These are phyloP conservation scores for Isurus oxyrinchus DNA, from an alignment of 2,113 vertebrate species.

Conservation along the genomic window DNA sequence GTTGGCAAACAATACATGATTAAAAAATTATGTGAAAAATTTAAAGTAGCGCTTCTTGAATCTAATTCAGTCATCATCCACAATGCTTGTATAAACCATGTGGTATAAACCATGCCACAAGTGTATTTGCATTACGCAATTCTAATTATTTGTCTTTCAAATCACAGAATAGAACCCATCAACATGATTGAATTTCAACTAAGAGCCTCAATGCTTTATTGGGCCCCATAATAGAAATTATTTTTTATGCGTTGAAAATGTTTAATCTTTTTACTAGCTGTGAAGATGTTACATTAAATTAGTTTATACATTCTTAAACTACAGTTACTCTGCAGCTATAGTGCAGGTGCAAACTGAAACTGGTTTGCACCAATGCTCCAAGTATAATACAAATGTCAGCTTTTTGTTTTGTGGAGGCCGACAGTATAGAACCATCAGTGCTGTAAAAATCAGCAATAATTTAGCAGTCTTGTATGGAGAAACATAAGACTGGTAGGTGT, in stretches of 20 bases:
- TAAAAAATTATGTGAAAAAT: background rate
- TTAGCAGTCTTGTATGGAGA: background rate
- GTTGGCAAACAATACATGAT: background rate
- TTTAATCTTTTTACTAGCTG: background rate
- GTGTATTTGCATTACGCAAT: background rate
- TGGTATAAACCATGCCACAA: background rate
- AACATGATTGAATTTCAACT: background rate
- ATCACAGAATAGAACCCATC: background rate
- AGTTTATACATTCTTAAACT: background rate
- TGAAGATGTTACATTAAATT: background rate
- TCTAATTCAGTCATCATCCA: background rate
- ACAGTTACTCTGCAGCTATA: background rate
- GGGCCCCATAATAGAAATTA: background rate
- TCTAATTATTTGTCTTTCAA: background rate
- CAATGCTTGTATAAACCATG: background rate
- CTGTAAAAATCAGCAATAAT: background rate
- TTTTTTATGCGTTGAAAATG: background rate
- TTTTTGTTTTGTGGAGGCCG: background rate
- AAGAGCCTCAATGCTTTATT: background rate
- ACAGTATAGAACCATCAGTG: background rate
- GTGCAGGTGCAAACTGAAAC: background rate
- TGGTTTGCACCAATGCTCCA: background rate
- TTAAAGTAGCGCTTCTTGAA: background rate
- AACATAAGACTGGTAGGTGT: background rate
- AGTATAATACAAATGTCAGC: background rate